phyloP scores from a whole-genome alignment of 2,888 invertebrate genomes.

The Scaptomyza caliginosa region DNA sequence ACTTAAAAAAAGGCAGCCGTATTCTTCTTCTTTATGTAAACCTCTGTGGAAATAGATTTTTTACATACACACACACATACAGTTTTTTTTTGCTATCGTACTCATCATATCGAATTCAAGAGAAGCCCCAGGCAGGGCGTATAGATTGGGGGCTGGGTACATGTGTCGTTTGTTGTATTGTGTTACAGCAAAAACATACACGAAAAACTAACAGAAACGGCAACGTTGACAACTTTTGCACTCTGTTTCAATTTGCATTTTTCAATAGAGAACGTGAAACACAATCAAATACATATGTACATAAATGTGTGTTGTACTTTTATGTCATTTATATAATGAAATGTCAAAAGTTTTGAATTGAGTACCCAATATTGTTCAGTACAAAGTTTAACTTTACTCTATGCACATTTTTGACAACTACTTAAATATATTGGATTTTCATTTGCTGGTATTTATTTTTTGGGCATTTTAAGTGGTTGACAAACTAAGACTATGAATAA shows the following conservation, averaged over 20 bases:
- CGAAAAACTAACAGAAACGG: conserved; percentile 25
- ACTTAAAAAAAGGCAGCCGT: conserved; percentile 40
- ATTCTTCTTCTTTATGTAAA: not conserved
- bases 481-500: conserved; percentile 19
- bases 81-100: conserved; percentile 8
- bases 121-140: not conserved
- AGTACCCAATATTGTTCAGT: conserved; percentile 20
- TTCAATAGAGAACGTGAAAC: not conserved
- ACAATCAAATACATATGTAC: not conserved
- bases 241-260: conserved; percentile 52
- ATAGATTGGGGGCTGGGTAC: not conserved
- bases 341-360: conserved; percentile 38
- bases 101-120: conserved; percentile 15
- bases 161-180: conserved; percentile 24
- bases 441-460: conserved; percentile 32
- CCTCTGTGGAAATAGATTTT: conserved; percentile 13
- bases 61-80: not conserved
- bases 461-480: conserved; percentile 39
- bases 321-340: too few relatives aligned
- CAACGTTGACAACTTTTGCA: conserved; percentile 48
- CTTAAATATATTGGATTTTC: conserved; percentile 20
- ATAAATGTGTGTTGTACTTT: too few relatives aligned
- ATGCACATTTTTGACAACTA: conserved; percentile 26
- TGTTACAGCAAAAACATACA: conserved; percentile 25
- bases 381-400: conserved; percentile 9